Evolutionary conservation across 1,140 invertebrate species (phyloP).

Genomic region (Cydia splendana): DNA sequence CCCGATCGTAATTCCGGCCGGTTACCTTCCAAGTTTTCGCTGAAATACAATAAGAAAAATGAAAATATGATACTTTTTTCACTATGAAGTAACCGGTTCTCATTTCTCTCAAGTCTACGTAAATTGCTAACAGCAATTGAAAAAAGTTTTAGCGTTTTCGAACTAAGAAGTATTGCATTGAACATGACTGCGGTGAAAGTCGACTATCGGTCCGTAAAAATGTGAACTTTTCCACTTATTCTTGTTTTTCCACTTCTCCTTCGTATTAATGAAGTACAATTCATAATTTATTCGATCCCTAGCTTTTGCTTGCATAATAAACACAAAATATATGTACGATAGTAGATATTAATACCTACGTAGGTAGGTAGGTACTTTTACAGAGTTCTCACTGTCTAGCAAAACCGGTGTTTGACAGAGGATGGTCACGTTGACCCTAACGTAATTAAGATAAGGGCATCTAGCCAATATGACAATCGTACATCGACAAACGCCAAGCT

Average conservation of each 20-base stretch:
- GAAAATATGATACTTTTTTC: too few species aligned
- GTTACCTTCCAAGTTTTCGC: not conserved
- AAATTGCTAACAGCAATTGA: not conserved
- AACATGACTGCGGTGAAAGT: not conserved
- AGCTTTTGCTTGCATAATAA: not conserved
- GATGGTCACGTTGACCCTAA: too few species aligned
- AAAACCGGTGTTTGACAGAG: too few species aligned
- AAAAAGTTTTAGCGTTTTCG: not conserved
- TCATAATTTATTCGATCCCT: not conserved
- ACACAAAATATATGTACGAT: too few species aligned
- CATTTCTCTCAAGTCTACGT: not conserved
- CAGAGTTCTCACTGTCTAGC: too few species aligned
- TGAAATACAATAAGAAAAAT: not conserved
- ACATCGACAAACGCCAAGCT: too few species aligned
- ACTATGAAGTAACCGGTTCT: too few species aligned
- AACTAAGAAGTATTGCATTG: conserved; percentile 7
- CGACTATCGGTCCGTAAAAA: not conserved
- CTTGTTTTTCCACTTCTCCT: too few species aligned
- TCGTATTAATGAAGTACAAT: not conserved
- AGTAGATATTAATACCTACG: too few species aligned
- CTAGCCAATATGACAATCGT: too few species aligned
- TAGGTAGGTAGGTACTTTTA: too few species aligned
- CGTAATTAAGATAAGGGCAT: too few species aligned
- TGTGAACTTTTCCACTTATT: not conserved
- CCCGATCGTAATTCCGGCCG: not conserved